Base-by-base conservation (phyloP, 2,113 vertebrate species). In the Symphodus melops region DNA sequence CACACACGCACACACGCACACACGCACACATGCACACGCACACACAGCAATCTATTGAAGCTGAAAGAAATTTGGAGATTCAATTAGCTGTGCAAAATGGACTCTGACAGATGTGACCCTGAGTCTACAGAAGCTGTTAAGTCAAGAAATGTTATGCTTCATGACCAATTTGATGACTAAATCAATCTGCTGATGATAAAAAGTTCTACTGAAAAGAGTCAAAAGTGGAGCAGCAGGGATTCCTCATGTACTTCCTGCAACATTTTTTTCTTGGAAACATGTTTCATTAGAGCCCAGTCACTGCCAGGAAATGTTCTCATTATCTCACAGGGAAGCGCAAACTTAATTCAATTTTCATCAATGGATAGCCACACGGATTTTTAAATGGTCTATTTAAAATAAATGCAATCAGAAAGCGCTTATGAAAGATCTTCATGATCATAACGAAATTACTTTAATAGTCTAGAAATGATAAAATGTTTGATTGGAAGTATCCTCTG, bases 151-250 rank as follows among this genome's bases (percentile, higher is more conserved):
- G 13, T 46, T 41, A 42, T 61, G 65, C 64, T 36, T 49, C 33
- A 67, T 62, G 44, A 71, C 46, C 59, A 39, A 55, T 68, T 48
- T 41, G 52, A 65, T 60, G 58, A 57, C 49, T 44, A 68, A 78
- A 71, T 33, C 33, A 72, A 72, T 72, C 62, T 55, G 44, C 25
- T 10, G 16, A 7, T 36, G 65, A 28, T 17, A 68, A 52, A 33
- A 60, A 77, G 52, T 41, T 58, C 25, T 19, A 36, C 2, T 44
- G 36, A 62, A 39, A n/a, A 36, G 37, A 56, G 28, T 20, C 53
- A 67, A 67, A 70, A 28, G 12, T 7, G 9, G 49, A 44, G 13
- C 28, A 36, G 52, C 33, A 23, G 37, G 33, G 33, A 70, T 53
- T 46, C 20, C 51, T n/a, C 23, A 46, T 41, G 19, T 3, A 16